Percentiles rank a stretch among this genome's conserved stretches.
Evolutionary conservation across 2,888 invertebrate species (phyloP).

Genomic region (Ceratothoa steindachneri): DNA sequence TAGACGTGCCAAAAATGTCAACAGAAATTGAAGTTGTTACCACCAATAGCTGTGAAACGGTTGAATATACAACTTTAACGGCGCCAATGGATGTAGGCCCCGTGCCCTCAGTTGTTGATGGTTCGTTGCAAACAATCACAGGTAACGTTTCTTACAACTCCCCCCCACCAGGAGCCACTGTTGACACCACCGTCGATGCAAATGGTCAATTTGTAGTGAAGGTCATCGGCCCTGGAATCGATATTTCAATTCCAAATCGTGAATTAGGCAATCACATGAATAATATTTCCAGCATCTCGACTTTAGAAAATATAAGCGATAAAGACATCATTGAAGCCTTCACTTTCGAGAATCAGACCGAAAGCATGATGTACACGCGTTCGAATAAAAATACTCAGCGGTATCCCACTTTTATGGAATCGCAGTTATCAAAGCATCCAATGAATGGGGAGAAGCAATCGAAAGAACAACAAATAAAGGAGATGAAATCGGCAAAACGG

Average conservation of each 20-base stretch:
- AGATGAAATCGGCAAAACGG: neutral
- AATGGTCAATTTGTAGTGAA: slow-evolving; percentile 37
- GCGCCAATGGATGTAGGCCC: neutral
- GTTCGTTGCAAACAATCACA: neutral
- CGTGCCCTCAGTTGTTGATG: neutral
- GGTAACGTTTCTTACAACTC: neutral
- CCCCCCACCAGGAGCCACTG: slow-evolving; percentile 18
- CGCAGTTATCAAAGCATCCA: neutral
- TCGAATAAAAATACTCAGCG: neutral
- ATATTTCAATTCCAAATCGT: slow-evolving; percentile 28
- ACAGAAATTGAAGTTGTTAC: neutral
- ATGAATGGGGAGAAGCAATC: neutral
- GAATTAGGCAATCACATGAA: slow-evolving; percentile 15
- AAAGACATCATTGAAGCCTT: neutral
- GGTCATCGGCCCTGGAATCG: slow-evolving; percentile 35
- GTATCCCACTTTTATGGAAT: neutral
- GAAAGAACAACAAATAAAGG: neutral
- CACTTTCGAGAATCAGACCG: neutral
- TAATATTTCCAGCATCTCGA: neutral
- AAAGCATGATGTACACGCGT: neutral
- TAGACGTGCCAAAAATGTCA: neutral
- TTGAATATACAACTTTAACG: slow-evolving; percentile 17
- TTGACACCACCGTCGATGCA: slow-evolving; percentile 36
- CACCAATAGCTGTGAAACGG: neutral
- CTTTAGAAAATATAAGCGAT: neutral